Percentiles rank a stretch among this genome's conserved stretches.
Conservation (phyloP, 1,140 invertebrate species). For the Mylabris phalerata region DNA sequence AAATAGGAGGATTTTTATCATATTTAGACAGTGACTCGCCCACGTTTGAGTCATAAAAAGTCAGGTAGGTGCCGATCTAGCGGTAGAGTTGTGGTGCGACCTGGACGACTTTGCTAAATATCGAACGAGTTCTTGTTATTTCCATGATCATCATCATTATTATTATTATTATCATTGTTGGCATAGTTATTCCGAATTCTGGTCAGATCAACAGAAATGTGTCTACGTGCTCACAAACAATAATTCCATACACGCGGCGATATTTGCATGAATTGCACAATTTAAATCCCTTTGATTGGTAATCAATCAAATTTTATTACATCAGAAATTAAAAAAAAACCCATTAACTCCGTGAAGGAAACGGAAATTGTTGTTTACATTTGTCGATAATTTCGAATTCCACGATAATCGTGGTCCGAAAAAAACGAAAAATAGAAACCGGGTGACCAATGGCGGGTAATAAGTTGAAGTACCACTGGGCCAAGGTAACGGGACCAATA, state of each 20-base stretch:
- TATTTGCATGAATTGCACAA: neutral
- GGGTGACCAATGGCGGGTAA: constrained; percentile 7
- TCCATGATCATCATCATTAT: neutral
- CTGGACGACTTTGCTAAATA: too few species aligned
- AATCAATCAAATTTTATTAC: neutral
- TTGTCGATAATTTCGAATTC: neutral
- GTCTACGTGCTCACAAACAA: neutral
- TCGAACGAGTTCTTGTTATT: constrained; percentile 2
- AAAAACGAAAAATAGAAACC: neutral
- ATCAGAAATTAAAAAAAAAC: too few species aligned
- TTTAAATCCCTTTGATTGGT: neutral
- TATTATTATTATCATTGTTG: neutral
- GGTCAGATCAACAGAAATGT: neutral
- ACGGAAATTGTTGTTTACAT: too few species aligned
- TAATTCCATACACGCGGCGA: neutral
- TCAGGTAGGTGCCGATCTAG: constrained; percentile 8
- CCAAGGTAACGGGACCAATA: constrained; percentile 33
- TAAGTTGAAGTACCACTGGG: constrained; percentile 25
- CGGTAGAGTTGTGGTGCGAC: neutral
- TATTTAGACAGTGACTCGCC: neutral
- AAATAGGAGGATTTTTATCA: too few species aligned
- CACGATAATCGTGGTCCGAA: neutral
- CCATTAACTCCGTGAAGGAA: too few species aligned
- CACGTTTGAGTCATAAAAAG: constrained; percentile 4
- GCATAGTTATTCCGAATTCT: neutral